Evolutionary conservation across 2,888 invertebrate genomes (phyloP).

Genomic region (Dendrolimus houi): DNA sequence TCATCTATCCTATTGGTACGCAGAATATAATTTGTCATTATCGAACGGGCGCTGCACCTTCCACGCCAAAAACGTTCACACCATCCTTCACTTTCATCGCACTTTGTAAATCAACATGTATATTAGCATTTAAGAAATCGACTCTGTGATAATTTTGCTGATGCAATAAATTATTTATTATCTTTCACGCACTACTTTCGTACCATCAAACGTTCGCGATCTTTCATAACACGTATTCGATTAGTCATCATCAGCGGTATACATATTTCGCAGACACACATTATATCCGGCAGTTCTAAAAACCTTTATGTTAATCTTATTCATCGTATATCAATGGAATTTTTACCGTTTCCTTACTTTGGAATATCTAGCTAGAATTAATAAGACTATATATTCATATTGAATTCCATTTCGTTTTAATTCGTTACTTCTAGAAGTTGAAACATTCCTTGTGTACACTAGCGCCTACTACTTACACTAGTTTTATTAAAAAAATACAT

Average conservation of each 20-base stretch:
- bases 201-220: constrained; percentile 13
- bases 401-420: too few relatives aligned
- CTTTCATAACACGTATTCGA: constrained; percentile 16
- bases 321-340: neutral
- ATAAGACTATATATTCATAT: too few relatives aligned
- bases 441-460: too few relatives aligned
- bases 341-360: neutral
- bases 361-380: too few relatives aligned
- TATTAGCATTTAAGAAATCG: constrained; percentile 8
- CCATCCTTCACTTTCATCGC: neutral
- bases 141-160: constrained; percentile 9
- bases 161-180: constrained; percentile 17
- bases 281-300: constrained; percentile 12
- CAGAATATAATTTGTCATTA: too few relatives aligned
- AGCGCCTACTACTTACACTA: too few relatives aligned
- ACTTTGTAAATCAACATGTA: neutral
- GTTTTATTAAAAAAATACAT: too few relatives aligned
- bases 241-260: constrained; percentile 22
- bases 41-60: too few relatives aligned
- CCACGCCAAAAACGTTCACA: too few relatives aligned
- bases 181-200: constrained; percentile 12
- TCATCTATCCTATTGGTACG: too few relatives aligned
- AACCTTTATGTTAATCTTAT: constrained; percentile 13
- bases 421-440: too few relatives aligned
- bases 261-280: constrained; percentile 19